Conservation (phyloP, 2,888 invertebrate species). For the Herminia tarsipennalis region DNA sequence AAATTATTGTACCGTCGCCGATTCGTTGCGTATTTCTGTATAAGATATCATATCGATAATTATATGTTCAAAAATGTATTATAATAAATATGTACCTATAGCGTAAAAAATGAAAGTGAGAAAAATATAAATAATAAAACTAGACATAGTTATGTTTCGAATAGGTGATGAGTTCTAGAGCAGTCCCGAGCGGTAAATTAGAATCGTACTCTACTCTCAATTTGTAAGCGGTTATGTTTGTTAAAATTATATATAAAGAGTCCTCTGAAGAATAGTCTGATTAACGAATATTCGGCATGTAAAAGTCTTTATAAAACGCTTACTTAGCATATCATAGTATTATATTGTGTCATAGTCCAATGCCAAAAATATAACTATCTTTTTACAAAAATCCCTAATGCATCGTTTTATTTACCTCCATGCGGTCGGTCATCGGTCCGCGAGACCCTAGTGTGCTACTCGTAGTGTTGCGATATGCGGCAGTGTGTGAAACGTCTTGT, state of each 20-base stretch:
- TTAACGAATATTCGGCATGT: slow-evolving; percentile 85
- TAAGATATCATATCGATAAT: slow-evolving; percentile 84
- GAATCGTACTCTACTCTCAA: slow-evolving; percentile 78
- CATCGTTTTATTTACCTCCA: slow-evolving; percentile 80
- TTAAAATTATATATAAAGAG: slow-evolving; percentile 84
- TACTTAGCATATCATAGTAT: slow-evolving; percentile 86
- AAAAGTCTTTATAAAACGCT: slow-evolving; percentile 86
- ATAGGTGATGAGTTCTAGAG: slow-evolving; percentile 78
- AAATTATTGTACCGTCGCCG: slow-evolving; percentile 79
- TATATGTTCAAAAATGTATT: slow-evolving; percentile 85
- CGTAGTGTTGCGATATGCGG: too few relatives aligned
- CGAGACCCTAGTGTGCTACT: too few relatives aligned
- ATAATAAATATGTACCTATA: slow-evolving; percentile 84
- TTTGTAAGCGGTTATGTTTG: slow-evolving; percentile 85
- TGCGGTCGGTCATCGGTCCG: slow-evolving; percentile 34
- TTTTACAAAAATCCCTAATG: slow-evolving; percentile 84
- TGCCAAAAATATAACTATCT: slow-evolving; percentile 86
- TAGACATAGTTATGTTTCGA: slow-evolving; percentile 82
- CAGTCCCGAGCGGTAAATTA: slow-evolving; percentile 71
- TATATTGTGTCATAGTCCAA: slow-evolving; percentile 86
- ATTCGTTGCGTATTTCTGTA: slow-evolving; percentile 83
- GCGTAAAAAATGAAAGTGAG: slow-evolving; percentile 84
- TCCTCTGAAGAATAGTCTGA: slow-evolving; percentile 86
- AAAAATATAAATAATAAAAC: slow-evolving; percentile 83
- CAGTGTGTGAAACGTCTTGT: slow-evolving; percentile 29